Conservation (phyloP, 2,888 invertebrate genomes). For the Serripes groenlandicus region DNA sequence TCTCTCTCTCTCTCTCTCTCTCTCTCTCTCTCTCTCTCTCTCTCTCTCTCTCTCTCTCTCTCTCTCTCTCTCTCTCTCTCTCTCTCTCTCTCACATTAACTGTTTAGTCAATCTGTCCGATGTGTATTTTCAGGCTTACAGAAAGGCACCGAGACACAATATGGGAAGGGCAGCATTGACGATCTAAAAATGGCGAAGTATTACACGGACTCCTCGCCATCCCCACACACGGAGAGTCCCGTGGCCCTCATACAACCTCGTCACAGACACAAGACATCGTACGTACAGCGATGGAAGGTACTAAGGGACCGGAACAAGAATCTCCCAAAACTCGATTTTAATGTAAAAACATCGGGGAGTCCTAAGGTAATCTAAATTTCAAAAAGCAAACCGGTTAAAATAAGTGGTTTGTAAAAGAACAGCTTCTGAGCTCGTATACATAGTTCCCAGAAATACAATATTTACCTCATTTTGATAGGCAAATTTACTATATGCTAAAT, state of each 20-base stretch:
- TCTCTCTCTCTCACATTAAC: no score
- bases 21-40: no score
- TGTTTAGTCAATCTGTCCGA: no score
- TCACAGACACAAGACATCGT: conserved; percentile 59
- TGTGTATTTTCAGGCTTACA: conserved; percentile 26
- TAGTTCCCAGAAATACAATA: no score
- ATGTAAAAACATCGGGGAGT: conserved; percentile 58
- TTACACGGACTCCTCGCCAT: conserved; percentile 26
- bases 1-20: no score
- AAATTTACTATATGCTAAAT: no score
- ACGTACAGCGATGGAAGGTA: conserved; percentile 74
- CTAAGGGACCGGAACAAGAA: conserved; percentile 70
- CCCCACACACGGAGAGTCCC: conserved; percentile 51
- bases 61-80: no score
- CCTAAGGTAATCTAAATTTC: conserved; percentile 63
- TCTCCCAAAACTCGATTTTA: conserved; percentile 72
- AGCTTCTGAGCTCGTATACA: no score
- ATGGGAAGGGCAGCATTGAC: conserved; percentile 3
- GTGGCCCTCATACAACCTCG: conserved; percentile 54
- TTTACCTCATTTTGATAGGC: no score
- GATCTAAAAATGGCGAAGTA: conserved; percentile 12
- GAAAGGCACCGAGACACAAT: conserved; percentile 12
- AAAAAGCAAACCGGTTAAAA: no score
- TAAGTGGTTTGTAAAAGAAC: no score
- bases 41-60: no score